phyloP scores from a whole-genome alignment of 37 sponge, comb jelly and placozoan genomes.

The Agelas oroides region DNA sequence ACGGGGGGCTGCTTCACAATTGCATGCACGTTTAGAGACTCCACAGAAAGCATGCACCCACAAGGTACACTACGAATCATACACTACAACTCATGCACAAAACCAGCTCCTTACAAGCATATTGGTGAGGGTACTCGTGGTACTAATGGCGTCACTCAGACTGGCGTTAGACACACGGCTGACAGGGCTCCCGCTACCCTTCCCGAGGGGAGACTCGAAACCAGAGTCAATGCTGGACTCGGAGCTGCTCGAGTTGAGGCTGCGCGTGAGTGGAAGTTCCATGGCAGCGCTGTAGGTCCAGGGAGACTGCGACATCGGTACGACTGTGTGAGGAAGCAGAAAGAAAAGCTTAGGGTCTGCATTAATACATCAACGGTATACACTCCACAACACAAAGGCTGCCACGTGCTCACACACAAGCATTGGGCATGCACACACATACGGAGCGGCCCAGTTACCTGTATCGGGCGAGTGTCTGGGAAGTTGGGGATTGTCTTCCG shows the following conservation, averaged over 20 bases:
- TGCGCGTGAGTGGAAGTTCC: conserved; percentile 51
- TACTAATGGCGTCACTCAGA: conserved; percentile 8
- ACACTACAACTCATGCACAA: not conserved
- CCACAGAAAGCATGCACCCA: no score
- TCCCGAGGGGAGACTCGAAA: conserved; percentile 36
- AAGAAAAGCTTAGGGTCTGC: no score
- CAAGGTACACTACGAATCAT: no score
- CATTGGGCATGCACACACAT: conserved; percentile 31
- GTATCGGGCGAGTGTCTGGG: no score
- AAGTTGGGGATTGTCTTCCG: no score
- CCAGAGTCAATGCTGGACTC: conserved; percentile 69
- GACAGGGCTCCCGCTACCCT: not conserved
- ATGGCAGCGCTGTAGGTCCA: conserved; percentile 61
- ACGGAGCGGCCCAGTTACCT: no score
- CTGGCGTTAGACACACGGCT: conserved; percentile 6
- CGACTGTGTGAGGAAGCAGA: conserved; percentile 7
- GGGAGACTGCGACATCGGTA: conserved; percentile 53
- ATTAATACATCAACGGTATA: not conserved
- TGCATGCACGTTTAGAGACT: no score
- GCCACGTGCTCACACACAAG: conserved; percentile 15
- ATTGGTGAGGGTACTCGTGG: conserved; percentile 12
- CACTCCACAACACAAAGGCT: conserved; percentile 5
- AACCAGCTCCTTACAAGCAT: conserved; percentile 30
- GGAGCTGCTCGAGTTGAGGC: conserved; percentile 36
- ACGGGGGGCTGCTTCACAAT: no score